A percentile compares a stretch with the other conserved stretches of the same genome.
phyloP scores from a whole-genome alignment of 2,797 vertebrate species.

The Scolopax rusticola region DNA sequence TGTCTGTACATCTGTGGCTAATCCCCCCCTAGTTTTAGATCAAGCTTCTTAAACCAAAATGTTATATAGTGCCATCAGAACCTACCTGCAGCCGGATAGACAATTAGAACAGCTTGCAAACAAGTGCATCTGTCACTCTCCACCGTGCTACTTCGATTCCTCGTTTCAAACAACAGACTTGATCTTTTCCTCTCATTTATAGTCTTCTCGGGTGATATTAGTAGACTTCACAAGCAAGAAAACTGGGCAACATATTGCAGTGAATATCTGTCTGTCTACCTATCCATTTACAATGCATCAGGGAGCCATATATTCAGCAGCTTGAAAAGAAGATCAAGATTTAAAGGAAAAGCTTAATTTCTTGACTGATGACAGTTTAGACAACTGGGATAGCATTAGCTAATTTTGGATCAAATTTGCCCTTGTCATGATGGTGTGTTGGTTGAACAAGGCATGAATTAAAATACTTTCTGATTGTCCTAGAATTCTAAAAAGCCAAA shows the following conservation, averaged over 20 bases:
- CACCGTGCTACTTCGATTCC: background rate
- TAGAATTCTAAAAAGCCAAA: background rate
- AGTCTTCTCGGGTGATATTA: background rate
- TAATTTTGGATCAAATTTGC: background rate
- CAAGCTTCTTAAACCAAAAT: background rate
- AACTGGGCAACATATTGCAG: background rate
- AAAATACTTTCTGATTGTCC: background rate
- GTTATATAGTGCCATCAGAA: background rate
- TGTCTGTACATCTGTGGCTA: background rate
- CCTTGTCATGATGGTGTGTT: background rate
- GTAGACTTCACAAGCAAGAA: background rate
- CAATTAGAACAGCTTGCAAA: background rate
- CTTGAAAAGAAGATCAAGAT: background rate
- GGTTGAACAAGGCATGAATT: background rate
- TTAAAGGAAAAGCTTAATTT: background rate
- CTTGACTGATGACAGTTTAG: background rate
- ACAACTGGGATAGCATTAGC: background rate
- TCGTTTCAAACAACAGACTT: background rate
- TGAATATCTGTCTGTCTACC: background rate
- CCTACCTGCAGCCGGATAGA: accelerated
- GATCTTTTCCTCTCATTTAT: background rate
- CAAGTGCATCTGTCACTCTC: background rate
- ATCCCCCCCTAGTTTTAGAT: background rate
- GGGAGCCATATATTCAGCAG: background rate
- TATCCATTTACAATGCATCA: background rate